A percentile compares a stretch with the other conserved stretches of the same genome.
These are phyloP conservation scores for Catocala sponsa DNA, from an alignment of 2,888 invertebrate species.

Conservation along the genomic window DNA sequence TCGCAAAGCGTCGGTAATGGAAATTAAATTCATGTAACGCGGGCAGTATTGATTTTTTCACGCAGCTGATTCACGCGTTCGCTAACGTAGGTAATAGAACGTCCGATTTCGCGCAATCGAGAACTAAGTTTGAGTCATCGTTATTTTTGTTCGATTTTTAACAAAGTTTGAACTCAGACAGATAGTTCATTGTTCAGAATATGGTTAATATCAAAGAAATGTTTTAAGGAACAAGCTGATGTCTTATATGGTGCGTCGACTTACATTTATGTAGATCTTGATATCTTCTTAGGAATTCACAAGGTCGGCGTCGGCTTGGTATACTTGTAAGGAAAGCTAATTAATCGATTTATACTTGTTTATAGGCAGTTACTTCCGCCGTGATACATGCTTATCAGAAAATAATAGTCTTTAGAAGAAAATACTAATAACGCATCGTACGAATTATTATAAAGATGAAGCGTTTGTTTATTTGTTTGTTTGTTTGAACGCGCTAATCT, in stretches of 20 bases:
- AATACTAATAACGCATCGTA: too few relatives aligned
- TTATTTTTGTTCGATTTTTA: constrained; percentile 66
- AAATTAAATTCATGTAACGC: constrained; percentile 49
- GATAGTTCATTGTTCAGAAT: constrained; percentile 42
- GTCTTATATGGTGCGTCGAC: constrained; percentile 28
- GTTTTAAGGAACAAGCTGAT: constrained; percentile 3
- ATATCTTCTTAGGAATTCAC: constrained; percentile 48
- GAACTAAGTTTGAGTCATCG: constrained; percentile 71
- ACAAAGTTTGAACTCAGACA: constrained; percentile 40
- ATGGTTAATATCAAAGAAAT: constrained; percentile 20
- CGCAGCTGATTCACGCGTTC: constrained; percentile 78
- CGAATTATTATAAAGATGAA: too few relatives aligned
- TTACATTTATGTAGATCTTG: constrained; percentile 26
- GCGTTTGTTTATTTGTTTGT: too few relatives aligned
- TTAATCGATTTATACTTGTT: constrained; percentile 39
- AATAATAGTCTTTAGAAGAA: too few relatives aligned
- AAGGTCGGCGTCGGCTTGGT: constrained; percentile 49
- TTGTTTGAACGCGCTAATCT: too few relatives aligned
- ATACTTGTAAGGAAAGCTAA: constrained; percentile 47
- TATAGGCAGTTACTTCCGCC: constrained; percentile 41
- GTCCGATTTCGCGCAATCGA: constrained; percentile 71
- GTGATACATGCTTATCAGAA: not conserved
- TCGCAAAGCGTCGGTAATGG: constrained; percentile 27
- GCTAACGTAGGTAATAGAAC: constrained; percentile 33
- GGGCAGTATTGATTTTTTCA: constrained; percentile 79